Evolutionary conservation across 2,113 vertebrate genomes (phyloP).

Genomic region (Toxotes jaculatrix): DNA sequence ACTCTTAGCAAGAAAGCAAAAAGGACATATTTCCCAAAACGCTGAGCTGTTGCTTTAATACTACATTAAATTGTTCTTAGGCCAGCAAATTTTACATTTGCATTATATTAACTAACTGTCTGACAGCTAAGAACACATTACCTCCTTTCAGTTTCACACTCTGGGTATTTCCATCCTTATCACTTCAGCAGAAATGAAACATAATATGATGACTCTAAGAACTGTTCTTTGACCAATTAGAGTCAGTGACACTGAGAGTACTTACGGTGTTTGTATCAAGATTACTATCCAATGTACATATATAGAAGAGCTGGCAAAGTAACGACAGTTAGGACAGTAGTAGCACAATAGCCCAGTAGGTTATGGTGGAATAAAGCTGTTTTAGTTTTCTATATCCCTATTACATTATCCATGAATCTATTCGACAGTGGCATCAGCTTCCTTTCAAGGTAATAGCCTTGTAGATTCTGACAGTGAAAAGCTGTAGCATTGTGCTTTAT

Average conservation of each 20-base stretch:
- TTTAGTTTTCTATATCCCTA: conserved; percentile 9
- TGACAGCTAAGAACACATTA: not conserved
- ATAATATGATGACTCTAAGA: too few species aligned
- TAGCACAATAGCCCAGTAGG: not conserved
- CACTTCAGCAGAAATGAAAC: too few species aligned
- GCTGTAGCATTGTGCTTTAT: conserved; percentile 64
- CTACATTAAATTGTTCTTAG: not conserved
- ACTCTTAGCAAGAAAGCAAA: not conserved
- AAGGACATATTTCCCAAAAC: not conserved
- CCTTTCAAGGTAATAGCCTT: conserved; percentile 58
- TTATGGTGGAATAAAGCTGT: not conserved
- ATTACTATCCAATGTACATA: not conserved
- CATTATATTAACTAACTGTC: not conserved
- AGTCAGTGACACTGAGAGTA: too few species aligned
- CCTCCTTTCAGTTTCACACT: not conserved
- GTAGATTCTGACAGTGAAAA: conserved; percentile 53
- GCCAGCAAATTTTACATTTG: not conserved
- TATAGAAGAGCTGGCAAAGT: not conserved
- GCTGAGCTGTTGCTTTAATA: not conserved
- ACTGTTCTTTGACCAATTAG: too few species aligned
- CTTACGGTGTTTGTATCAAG: not conserved
- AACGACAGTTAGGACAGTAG: not conserved
- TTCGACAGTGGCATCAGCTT: conserved; percentile 46
- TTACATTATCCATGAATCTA: conserved; percentile 31
- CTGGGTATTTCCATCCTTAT: too few species aligned